These are phyloP conservation scores for Alcedo quadribrachys DNA, from an alignment of 2,797 vertebrate genomes.

Conservation along the genomic window DNA sequence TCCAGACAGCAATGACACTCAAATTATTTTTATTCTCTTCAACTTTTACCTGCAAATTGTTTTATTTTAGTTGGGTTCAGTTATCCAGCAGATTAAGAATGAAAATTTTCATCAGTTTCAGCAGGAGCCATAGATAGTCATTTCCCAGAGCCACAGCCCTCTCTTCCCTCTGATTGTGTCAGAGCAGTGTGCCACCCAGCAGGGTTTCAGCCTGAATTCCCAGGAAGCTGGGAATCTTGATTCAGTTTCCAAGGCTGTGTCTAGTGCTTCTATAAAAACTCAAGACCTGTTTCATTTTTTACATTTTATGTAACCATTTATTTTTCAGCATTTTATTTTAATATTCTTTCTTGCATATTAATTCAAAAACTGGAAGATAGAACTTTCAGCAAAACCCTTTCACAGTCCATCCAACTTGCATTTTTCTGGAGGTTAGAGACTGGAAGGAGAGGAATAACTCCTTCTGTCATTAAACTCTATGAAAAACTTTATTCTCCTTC, in stretches of 20 bases:
- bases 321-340: background rate
- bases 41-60: background rate
- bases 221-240: background rate
- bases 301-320: too few relatives aligned
- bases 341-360: background rate
- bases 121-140: background rate
- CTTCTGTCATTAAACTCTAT: background rate
- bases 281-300: accelerated
- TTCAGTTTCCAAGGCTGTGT: background rate
- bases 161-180: accelerated
- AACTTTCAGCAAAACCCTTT: background rate
- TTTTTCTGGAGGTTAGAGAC: background rate
- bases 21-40: background rate
- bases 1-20: background rate
- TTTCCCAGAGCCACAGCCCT: background rate
- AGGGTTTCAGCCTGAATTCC: background rate
- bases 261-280: background rate
- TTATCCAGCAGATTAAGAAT: background rate
- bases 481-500: background rate
- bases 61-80: background rate
- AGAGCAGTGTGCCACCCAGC: background rate
- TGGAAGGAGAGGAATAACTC: background rate
- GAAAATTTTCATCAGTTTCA: background rate
- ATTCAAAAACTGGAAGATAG: background rate
- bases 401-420: background rate